Evolutionary conservation across 2,888 invertebrate species (phyloP).

Genomic region (Teinopalpus imperialis): DNA sequence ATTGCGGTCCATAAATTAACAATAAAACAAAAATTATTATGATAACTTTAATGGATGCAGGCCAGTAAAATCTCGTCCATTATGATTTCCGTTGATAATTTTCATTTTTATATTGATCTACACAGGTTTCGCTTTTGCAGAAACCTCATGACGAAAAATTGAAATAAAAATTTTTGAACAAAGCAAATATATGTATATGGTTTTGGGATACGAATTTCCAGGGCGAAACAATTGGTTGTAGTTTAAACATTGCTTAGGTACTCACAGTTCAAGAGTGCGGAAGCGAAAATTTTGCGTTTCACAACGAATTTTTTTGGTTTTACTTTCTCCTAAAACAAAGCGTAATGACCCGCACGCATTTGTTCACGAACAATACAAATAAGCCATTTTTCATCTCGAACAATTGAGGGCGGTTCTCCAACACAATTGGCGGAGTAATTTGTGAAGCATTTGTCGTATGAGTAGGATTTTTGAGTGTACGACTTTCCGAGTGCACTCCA

Average conservation of each 20-base stretch:
- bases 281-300: constrained; percentile 68
- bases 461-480: constrained; percentile 55
- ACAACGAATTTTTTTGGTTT: constrained; percentile 74
- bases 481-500: constrained; percentile 67
- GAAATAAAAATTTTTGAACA: constrained; percentile 20
- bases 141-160: constrained; percentile 1
- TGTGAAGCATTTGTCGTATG: constrained; percentile 76
- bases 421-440: constrained; percentile 79
- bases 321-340: constrained; percentile 78
- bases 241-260: constrained; percentile 54
- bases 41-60: too few relatives aligned
- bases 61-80: constrained; percentile 61
- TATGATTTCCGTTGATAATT: constrained; percentile 61
- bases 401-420: constrained; percentile 78
- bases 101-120: constrained; percentile 29
- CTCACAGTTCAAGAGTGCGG: constrained; percentile 62
- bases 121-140: constrained; percentile 5
- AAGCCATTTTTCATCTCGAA: constrained; percentile 80
- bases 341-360: constrained; percentile 80
- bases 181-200: constrained; percentile 39
- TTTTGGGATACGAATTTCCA: constrained; percentile 45
- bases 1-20: too few relatives aligned
- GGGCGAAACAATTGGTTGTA: constrained; percentile 62
- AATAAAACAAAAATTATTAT: too few relatives aligned
- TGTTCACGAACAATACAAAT: constrained; percentile 79